These are phyloP conservation scores for Chaetophractus vellerosus DNA, from an alignment of 2,797 vertebrate genomes.

Conservation along the genomic window DNA sequence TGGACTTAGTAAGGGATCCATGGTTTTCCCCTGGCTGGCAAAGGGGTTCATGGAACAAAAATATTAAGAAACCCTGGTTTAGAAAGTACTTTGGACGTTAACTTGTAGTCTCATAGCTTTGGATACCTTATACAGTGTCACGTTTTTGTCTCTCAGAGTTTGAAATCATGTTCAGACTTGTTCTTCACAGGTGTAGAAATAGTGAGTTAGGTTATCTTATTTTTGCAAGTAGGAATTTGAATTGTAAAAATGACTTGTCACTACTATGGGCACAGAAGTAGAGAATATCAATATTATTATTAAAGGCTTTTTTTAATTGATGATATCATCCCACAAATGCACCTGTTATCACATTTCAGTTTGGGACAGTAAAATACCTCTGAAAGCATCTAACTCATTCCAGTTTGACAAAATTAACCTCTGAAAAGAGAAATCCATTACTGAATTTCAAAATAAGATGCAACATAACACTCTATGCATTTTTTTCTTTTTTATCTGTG, in stretches of 20 bases:
- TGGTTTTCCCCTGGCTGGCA: too few species aligned
- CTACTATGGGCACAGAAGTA: neutral
- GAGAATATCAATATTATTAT: neutral
- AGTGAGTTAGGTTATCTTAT: neutral
- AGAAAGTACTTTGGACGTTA: neutral
- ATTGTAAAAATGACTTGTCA: neutral
- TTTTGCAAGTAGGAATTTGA: neutral
- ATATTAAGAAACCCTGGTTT: neutral
- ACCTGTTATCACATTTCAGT: neutral
- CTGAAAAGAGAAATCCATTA: conserved; percentile 85
- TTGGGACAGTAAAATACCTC: neutral
- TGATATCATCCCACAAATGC: neutral
- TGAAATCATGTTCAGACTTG: neutral
- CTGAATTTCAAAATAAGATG: conserved; percentile 87
- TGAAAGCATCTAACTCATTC: conserved; percentile 7
- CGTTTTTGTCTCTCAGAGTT: neutral
- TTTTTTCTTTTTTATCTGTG: conserved; percentile 87
- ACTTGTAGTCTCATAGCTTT: neutral
- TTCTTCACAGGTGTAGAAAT: neutral
- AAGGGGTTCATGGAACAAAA: too few species aligned
- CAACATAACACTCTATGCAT: conserved; percentile 84
- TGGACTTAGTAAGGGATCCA: too few species aligned
- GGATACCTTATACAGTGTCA: neutral
- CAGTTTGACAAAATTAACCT: conserved; percentile 85
- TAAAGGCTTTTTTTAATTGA: conserved; percentile 15